Evolutionary conservation across 2,797 vertebrate species (phyloP).

Genomic region (Triplophysa yarkandensis): DNA sequence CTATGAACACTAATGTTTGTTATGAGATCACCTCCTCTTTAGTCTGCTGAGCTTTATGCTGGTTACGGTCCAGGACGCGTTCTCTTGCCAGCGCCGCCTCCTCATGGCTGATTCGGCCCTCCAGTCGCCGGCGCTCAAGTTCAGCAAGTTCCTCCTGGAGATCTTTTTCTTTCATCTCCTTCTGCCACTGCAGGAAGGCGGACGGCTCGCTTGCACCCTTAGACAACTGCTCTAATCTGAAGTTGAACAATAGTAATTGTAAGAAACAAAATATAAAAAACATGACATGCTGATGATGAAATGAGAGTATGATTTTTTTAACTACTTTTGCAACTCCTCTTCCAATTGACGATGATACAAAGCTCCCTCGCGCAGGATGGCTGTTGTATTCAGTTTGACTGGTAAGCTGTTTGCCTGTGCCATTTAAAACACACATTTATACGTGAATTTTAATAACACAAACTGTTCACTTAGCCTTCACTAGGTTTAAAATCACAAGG

Average conservation of each 20-base stretch:
- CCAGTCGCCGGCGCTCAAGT: constrained; percentile 74
- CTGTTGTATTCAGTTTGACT: constrained; percentile 86
- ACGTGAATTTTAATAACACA: constrained; percentile 1
- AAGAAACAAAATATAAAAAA: too few relatives aligned
- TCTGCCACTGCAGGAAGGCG: constrained; percentile 86
- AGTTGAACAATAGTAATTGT: background rate
- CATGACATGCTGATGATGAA: too few relatives aligned
- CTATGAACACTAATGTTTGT: constrained; percentile 17
- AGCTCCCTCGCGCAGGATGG: constrained; percentile 84
- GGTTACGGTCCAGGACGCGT: constrained; percentile 77
- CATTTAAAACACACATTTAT: background rate
- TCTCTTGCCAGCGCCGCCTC: constrained; percentile 81
- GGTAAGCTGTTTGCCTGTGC: constrained; percentile 74
- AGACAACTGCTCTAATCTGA: constrained; percentile 81
- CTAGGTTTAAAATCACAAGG: background rate
- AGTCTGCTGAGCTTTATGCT: constrained; percentile 74
- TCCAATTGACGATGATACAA: constrained; percentile 82
- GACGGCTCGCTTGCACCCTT: constrained; percentile 79
- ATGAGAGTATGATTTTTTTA: too few relatives aligned
- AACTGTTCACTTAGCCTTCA: background rate
- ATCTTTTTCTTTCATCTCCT: constrained; percentile 80
- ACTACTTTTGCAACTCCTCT: constrained; percentile 83
- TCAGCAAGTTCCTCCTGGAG: constrained; percentile 75
- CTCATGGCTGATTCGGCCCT: constrained; percentile 80
- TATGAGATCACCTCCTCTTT: constrained; percentile 83